Evolutionary conservation across 2,113 vertebrate species (phyloP), one percentile per base, ranked within the genome.

Genomic region (Colistium nudipinnis): DNA sequence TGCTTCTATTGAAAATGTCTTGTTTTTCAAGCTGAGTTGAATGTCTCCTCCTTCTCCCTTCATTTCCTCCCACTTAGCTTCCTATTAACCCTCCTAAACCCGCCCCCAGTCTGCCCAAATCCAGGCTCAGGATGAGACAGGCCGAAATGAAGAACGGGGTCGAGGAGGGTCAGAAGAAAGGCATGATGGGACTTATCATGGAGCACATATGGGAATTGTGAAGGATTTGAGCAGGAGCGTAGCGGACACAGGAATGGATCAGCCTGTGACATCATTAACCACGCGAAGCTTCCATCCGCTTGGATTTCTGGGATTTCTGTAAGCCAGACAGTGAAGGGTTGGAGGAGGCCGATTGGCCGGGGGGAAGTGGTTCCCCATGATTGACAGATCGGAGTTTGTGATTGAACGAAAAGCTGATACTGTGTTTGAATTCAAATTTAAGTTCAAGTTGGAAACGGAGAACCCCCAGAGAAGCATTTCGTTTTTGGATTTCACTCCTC

Each of bases 221-320:
- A 63, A 27, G 88, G 86, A 92, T 90, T 91, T 91, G 86, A 80
- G 70, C 2, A 59, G 59, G 61, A 87, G 86, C 82, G 75, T 88
- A 39, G 88, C 88, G 52, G 89, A 89, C 90, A 89, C 77, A 45
- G 74, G 81, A 81, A 85, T 73, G 90, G 90, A 90, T 90, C 90
- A 91, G 87, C 84, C 77, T 64, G 85, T 90, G 90, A 91, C 91
- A 91, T 90, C 88, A 91, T 92, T 92, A 92, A 92, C 91, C 88
- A 87, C 45, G 49, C 78, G 78, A 80, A 85, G 87, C 83, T 84
- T 87, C 88, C 87, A 83, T 83, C 78, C 71, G 55, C 83, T 85
- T 61, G 87, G 81, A 86, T 90, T 88, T 81, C 78, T 84, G 80
- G 86, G 88, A 90, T 92, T 90, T 91, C 88, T 51, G 75, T 88